Evolutionary conservation across 2,113 vertebrate species (phyloP), one percentile per base, ranked within the genome.

Genomic region (Coreoperca whiteheadi): DNA sequence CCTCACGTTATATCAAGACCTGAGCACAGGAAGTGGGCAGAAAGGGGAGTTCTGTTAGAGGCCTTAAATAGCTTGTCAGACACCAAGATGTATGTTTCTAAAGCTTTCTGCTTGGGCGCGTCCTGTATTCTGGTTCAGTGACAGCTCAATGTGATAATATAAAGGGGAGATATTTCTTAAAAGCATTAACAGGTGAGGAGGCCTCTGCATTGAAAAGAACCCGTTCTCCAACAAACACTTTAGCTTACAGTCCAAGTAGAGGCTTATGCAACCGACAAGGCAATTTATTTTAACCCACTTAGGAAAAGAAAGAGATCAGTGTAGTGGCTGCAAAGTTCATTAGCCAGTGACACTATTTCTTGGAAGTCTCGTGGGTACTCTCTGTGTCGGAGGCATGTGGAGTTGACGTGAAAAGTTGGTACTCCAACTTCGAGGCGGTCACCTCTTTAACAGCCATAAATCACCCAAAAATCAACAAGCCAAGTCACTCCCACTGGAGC

Each of bases 1-100:
- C 51, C 74, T 18, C 18, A 28, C 60, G 68, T 68, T 57, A 61
- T 79, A 87, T 70, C 30, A 51, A 75, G 8, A 81, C 53, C 57
- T n/a, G 41, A 75, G 28, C 46, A 74, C 78, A 92, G 92, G 92
- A 94, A 93, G 92, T 89, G 77, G 92, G 83, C 71, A 84, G 51
- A 85, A 77, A 87, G 88, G 91, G 92, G 89, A 93, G 79, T 92
- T 94, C 60, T 89, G 69, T 59, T 5, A 34, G 18, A 68, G 30
- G 50, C 48, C 78, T 81, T 70, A 90, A 89, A 91, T 91, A 88
- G 70, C 78, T 60, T 5, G 32, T 70, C 78, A 69, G 34, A 90
- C 77, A 79, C 8, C 2, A 50, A 57, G 54, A 80, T 81, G 54
- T 39, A 32, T 54, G 63, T 25, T 25, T 81, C 53, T 67, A 3